A percentile compares a stretch with the other conserved stretches of the same genome.
Evolutionary conservation across 2,113 vertebrate genomes (phyloP).

Genomic region (Halichoeres trimaculatus): DNA sequence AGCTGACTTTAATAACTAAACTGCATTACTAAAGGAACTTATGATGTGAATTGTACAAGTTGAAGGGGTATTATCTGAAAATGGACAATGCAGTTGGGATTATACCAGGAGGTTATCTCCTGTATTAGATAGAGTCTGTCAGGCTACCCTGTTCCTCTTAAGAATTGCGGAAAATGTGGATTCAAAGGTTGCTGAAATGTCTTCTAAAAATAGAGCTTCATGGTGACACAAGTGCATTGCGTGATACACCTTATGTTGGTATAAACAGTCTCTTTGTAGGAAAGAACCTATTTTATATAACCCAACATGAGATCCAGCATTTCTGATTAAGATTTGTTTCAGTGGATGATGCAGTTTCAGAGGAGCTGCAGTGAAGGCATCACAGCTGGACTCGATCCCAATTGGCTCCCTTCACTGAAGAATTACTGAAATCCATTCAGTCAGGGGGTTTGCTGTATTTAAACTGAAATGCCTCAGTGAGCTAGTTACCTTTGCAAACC

Average conservation of each 20-base stretch:
- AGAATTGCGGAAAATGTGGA: neutral
- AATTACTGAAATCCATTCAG: conserved; percentile 32
- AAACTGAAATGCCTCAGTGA: conserved; percentile 4
- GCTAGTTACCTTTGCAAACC: neutral
- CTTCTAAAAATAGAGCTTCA: neutral
- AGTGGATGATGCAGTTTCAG: conserved; percentile 19
- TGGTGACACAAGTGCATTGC: too few species aligned
- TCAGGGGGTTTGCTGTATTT: conserved; percentile 15
- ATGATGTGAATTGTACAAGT: conserved; percentile 25
- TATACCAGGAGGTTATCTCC: conserved; percentile 4
- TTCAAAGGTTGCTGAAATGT: neutral
- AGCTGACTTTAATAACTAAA: conserved; percentile 49
- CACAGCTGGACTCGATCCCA: conserved; percentile 29
- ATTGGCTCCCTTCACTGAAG: conserved; percentile 25
- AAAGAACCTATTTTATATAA: neutral
- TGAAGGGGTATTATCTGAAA: conserved; percentile 34
- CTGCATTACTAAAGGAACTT: conserved; percentile 37
- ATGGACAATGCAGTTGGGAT: conserved; percentile 5
- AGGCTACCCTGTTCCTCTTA: conserved; percentile 9
- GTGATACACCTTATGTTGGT: neutral
- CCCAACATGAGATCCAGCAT: neutral
- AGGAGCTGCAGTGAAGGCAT: conserved; percentile 17
- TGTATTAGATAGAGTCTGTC: conserved; percentile 1
- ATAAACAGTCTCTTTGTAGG: neutral
- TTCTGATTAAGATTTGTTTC: neutral